phyloP scores from a whole-genome alignment of 2,113 vertebrate genomes.

The Podilymbus podiceps region DNA sequence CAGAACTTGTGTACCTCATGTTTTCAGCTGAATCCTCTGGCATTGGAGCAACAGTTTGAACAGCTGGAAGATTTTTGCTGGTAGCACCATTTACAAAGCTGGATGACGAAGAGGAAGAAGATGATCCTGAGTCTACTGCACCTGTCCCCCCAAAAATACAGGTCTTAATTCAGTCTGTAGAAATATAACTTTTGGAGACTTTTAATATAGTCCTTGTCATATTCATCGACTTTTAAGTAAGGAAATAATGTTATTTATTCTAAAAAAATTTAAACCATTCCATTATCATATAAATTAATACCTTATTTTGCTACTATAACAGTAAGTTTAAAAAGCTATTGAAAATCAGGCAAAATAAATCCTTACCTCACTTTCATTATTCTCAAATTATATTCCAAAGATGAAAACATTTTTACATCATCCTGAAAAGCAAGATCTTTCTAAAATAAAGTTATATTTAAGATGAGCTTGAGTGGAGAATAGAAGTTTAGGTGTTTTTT shows the following conservation, averaged over 20 bases:
- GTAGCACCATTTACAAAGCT: slow-evolving; percentile 98
- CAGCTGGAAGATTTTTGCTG: slow-evolving; percentile 97
- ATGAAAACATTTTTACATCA: slow-evolving; percentile 52
- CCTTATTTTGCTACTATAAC: background rate
- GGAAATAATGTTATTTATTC: background rate
- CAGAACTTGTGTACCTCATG: slow-evolving; percentile 80
- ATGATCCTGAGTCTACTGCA: slow-evolving; percentile 87
- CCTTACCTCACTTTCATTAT: slow-evolving; percentile 35
- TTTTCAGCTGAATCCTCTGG: slow-evolving; percentile 96
- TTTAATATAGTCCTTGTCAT: background rate
- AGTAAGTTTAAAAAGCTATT: background rate
- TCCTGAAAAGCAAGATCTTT: slow-evolving; percentile 32
- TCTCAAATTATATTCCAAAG: slow-evolving; percentile 32
- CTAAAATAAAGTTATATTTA: slow-evolving; percentile 3
- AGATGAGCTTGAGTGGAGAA: background rate
- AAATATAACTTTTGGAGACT: background rate
- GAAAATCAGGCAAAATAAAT: slow-evolving; percentile 43
- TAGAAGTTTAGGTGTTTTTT: background rate
- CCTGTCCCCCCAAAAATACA: slow-evolving; percentile 78
- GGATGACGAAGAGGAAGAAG: slow-evolving; percentile 93
- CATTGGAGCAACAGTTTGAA: slow-evolving; percentile 96
- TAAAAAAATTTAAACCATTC: background rate
- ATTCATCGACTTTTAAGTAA: slow-evolving; percentile 13
- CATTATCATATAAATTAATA: background rate
- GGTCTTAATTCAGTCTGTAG: slow-evolving; percentile 55